Base-by-base conservation (phyloP, 2,888 invertebrate species). In the Cryptus viduatorius region DNA sequence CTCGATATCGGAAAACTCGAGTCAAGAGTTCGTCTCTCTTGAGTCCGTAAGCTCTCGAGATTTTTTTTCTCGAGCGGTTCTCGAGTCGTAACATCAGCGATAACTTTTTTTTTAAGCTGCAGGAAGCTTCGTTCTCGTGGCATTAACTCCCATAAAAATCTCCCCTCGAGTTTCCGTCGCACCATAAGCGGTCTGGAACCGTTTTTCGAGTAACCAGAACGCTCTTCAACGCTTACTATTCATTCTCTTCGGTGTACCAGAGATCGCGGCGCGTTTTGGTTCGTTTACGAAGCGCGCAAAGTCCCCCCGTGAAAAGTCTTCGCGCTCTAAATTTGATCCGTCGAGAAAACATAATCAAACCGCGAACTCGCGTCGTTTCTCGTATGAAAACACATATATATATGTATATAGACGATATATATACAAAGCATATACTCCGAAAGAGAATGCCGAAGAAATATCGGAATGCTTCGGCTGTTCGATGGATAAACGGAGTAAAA, bases 301-400 rank as follows among this genome's bases (percentile, higher is more conserved):
- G 16, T 42, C 31, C 19, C 16, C 12, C 67, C 46, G 19, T 19
- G 37, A 61, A 29, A 61, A 16, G n/a, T 61, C 42, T 65, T 67
- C 44, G n/a, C 67, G 42, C 67, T 67, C 67, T 67, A 67, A 46
- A 46, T 67, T 67, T 14, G 46, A 46, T 46, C 46, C 4, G 12
- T 4, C 44, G 29, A 4, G 46, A 67, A 24, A 42, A 46, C n/a
- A 48, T 56, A 46, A 24, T 67, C 46, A 16, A 12, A 14, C 12
- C 67, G 46, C 4, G n/a, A 31, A 12, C 67, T 0, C 67, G 46
- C 44, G 46, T 24, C 46, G 29, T 4, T 61, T 29, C n/a, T 61
- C 29, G 61, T 31, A 37, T 37, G 61, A n/a, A n/a, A n/a, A 24
- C 2, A 24, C 3, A 24, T 24, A 24, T 24, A 24, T 1, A 24